A percentile compares a stretch with the other conserved stretches of the same genome.
Evolutionary conservation across 2,797 vertebrate species (phyloP).

Genomic region (Notoglanidium macrostoma): DNA sequence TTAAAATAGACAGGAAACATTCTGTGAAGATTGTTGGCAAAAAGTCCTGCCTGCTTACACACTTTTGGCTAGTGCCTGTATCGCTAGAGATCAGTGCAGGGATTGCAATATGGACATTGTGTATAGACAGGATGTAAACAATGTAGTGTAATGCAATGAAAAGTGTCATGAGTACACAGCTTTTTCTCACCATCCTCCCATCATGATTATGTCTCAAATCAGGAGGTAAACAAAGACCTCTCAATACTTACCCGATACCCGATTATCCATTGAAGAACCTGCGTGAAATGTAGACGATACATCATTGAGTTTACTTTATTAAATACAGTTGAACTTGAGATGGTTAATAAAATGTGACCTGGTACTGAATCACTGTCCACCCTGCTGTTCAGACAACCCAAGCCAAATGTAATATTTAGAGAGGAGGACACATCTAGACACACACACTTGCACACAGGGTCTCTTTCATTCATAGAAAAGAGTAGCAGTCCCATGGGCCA

Average conservation of each 20-base stretch:
- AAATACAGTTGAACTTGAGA: constrained; percentile 54
- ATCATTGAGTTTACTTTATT: neutral
- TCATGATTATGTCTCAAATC: neutral
- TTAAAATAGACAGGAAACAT: neutral
- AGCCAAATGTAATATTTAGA: constrained; percentile 34
- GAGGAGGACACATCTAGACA: constrained; percentile 3
- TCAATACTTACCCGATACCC: neutral
- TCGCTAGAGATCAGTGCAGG: neutral
- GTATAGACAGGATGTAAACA: neutral
- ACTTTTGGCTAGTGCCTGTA: neutral
- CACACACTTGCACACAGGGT: constrained; percentile 13
- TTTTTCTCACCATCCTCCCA: neutral
- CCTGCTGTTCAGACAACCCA: constrained; percentile 39
- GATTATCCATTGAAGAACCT: neutral
- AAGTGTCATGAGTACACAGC: neutral
- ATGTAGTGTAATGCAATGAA: neutral
- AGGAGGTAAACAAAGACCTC: constrained; percentile 13
- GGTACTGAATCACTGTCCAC: constrained; percentile 33
- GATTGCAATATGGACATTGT: neutral
- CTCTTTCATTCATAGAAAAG: constrained; percentile 18
- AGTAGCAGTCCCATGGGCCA: constrained; percentile 29
- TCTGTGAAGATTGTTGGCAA: neutral
- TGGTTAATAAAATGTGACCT: constrained; percentile 59
- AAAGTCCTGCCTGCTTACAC: neutral
- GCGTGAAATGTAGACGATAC: neutral